Evolutionary conservation across 2,888 invertebrate species (phyloP).

Genomic region (Dasypogon diadema): DNA sequence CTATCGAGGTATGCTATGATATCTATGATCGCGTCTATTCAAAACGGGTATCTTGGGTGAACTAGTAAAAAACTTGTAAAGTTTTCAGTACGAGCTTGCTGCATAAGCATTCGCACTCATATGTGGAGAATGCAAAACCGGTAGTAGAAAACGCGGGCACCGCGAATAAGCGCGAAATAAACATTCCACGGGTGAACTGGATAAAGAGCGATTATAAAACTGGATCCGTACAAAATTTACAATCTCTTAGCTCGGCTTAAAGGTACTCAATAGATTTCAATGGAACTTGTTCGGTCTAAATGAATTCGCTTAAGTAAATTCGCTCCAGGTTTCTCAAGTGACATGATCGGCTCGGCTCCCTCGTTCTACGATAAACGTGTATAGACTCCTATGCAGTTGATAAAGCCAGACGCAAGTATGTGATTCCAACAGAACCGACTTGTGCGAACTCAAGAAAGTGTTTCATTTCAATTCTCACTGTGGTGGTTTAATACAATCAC

Average conservation of each 20-base stretch:
- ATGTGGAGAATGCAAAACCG: conserved; percentile 45
- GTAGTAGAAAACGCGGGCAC: conserved; percentile 32
- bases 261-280: conserved; percentile 21
- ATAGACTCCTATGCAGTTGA: neutral
- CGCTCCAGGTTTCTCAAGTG: conserved; percentile 23
- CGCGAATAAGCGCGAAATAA: conserved; percentile 46
- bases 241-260: conserved; percentile 34
- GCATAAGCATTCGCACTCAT: conserved; percentile 23
- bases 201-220: conserved; percentile 22
- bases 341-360: conserved; percentile 17
- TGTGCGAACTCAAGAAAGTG: too few species aligned
- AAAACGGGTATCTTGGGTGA: conserved; percentile 30
- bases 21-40: conserved; percentile 36
- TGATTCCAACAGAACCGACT: neutral
- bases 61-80: conserved; percentile 41
- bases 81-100: conserved; percentile 9
- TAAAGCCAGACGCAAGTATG: neutral
- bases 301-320: conserved; percentile 6
- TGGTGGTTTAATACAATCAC: too few species aligned
- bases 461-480: too few species aligned
- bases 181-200: conserved; percentile 31
- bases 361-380: conserved; percentile 4
- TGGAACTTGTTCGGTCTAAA: conserved; percentile 2
- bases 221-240: conserved; percentile 6
- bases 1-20: neutral